These are phyloP conservation scores for Sebastes fasciatus DNA, from an alignment of 2,113 vertebrate genomes.

Conservation along the genomic window DNA sequence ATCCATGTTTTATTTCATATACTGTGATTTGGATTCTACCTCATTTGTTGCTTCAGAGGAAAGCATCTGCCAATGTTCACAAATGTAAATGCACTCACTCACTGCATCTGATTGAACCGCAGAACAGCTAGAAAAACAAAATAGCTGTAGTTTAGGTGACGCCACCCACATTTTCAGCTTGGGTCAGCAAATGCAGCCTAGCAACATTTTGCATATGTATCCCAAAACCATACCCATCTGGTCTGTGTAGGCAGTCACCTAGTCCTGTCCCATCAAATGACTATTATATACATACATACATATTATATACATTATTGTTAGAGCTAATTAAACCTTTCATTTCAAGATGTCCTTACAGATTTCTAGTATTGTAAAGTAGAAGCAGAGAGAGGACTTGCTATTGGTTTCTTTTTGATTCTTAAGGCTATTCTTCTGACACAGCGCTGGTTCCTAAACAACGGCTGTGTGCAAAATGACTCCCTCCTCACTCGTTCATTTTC, in stretches of 20 bases:
- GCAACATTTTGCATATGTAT: neutral
- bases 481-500: neutral
- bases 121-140: neutral
- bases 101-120: neutral
- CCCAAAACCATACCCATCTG: neutral
- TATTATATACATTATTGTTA: neutral
- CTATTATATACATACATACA: too few relatives aligned
- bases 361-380: neutral
- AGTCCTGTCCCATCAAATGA: too few relatives aligned
- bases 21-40: neutral
- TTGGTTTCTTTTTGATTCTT: neutral
- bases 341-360: neutral
- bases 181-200: neutral
- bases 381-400: neutral
- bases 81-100: neutral
- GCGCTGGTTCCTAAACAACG: neutral
- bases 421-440: neutral
- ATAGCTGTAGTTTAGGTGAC: neutral
- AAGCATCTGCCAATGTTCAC: neutral
- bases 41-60: neutral
- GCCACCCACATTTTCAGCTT: conserved; percentile 1
- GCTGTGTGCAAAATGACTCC: neutral
- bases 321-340: neutral
- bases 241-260: neutral
- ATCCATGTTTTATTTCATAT: neutral